Percentiles rank a stretch among this genome's conserved stretches.
Evolutionary conservation across 35 echinoderm and acorn worm genomes (phyloP).

Genomic region (Apostichopus parvimensis): DNA sequence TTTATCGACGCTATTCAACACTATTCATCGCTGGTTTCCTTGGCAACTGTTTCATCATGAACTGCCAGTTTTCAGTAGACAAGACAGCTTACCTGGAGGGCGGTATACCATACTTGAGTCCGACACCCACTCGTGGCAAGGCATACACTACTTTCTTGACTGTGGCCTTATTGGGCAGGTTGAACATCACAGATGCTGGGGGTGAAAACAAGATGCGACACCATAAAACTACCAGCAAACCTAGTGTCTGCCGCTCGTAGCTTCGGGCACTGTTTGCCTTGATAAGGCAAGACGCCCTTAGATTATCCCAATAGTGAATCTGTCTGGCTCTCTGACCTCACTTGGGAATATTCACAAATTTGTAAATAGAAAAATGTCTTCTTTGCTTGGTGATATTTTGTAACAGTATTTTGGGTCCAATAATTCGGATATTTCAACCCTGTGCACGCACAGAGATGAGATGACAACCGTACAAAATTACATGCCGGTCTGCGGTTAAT

Average conservation of each 20-base stretch:
- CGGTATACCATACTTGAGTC: slow-evolving; percentile 98
- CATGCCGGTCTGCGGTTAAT: background rate
- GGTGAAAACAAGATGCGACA: slow-evolving; percentile 45
- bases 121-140: slow-evolving; percentile 91
- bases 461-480: background rate
- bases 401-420: slow-evolving; percentile 3
- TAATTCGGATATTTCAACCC: slow-evolving; percentile 9
- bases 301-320: background rate
- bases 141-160: slow-evolving; percentile 98
- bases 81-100: slow-evolving; percentile 80
- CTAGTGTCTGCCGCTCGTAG: slow-evolving; percentile 1
- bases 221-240: slow-evolving; percentile 26
- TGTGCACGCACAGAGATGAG: background rate
- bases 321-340: background rate
- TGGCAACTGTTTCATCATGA: background rate
- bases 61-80: too few relatives aligned
- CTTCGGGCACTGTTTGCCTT: slow-evolving; percentile 26
- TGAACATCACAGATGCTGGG: slow-evolving; percentile 99
- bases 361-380: slow-evolving; percentile 22
- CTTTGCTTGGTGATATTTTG: background rate
- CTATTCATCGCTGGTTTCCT: background rate
- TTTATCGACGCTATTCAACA: background rate
- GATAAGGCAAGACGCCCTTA: slow-evolving; percentile 41
- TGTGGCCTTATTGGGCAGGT: slow-evolving; percentile 92
- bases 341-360: slow-evolving; percentile 42